Evolutionary conservation across 2,888 invertebrate species (phyloP).

Genomic region (Andrena minutula): DNA sequence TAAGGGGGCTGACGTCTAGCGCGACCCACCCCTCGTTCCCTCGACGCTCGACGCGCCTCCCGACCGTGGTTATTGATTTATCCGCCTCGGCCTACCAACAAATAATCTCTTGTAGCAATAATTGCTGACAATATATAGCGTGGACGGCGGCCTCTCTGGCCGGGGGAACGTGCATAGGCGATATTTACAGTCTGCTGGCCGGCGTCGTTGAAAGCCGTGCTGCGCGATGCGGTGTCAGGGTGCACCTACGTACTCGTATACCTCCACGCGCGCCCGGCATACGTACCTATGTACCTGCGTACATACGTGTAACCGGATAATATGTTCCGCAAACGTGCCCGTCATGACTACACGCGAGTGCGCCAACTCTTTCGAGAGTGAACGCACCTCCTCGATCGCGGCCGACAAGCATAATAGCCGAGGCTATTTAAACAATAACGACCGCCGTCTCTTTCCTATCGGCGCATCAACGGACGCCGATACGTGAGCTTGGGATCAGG

Average conservation of each 20-base stretch:
- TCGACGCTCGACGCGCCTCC: conserved; percentile 27
- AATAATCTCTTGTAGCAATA: conserved; percentile 75
- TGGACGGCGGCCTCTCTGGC: conserved; percentile 45
- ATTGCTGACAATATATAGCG: conserved; percentile 74
- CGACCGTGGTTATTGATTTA: conserved; percentile 71
- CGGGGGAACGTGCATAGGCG: conserved; percentile 36
- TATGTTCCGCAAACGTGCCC: conserved; percentile 66
- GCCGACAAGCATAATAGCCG: conserved; percentile 31
- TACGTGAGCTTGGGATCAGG: not conserved
- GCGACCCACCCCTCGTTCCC: conserved; percentile 37
- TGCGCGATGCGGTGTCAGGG: conserved; percentile 42
- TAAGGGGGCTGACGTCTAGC: conserved; percentile 51
- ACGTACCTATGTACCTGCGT: conserved; percentile 19
- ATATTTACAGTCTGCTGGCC: conserved; percentile 66
- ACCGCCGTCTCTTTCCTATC: conserved; percentile 25
- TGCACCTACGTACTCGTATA: conserved; percentile 51
- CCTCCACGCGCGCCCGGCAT: conserved; percentile 1
- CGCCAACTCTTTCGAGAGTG: conserved; percentile 29
- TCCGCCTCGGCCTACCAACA: conserved; percentile 61
- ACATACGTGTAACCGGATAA: conserved; percentile 67
- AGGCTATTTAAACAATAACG: conserved; percentile 43
- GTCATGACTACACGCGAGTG: conserved; percentile 32
- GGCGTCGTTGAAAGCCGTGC: conserved; percentile 49
- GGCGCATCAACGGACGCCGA: not conserved
- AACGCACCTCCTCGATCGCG: conserved; percentile 53